These are phyloP conservation scores for Phocides pigmalion DNA, from an alignment of 1,140 invertebrate genomes.

Conservation along the genomic window DNA sequence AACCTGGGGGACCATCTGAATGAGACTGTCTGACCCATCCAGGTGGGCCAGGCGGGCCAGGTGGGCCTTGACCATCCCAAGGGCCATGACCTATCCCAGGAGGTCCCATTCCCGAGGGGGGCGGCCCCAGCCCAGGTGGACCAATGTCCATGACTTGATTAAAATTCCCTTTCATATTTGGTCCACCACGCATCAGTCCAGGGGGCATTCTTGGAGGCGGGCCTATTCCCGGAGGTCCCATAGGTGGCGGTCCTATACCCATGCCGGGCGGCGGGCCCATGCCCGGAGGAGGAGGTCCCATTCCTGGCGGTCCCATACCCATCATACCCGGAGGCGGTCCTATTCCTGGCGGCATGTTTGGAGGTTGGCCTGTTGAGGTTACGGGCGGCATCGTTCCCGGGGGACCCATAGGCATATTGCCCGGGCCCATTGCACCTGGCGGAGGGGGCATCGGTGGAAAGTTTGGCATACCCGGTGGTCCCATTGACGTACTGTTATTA, in stretches of 20 bases:
- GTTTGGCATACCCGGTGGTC: conserved; percentile 67
- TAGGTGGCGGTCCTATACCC: conserved; percentile 55
- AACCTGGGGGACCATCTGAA: conserved; percentile 64
- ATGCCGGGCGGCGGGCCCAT: conserved; percentile 59
- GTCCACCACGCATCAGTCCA: conserved; percentile 50
- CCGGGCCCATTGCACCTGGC: conserved; percentile 57
- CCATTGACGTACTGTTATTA: conserved; percentile 58
- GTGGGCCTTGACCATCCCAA: conserved; percentile 54
- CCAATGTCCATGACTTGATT: conserved; percentile 57
- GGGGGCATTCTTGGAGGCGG: conserved; percentile 52
- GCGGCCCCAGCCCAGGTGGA: conserved; percentile 61
- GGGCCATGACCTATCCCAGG: conserved; percentile 58
- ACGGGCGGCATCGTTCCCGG: conserved; percentile 64
- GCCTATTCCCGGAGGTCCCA: conserved; percentile 60
- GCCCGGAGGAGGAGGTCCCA: conserved; percentile 50
- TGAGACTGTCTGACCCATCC: conserved; percentile 58
- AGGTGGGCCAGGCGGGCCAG: conserved; percentile 34
- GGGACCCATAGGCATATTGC: conserved; percentile 60
- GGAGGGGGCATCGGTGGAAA: conserved; percentile 74
- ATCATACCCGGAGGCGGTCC: conserved; percentile 51
- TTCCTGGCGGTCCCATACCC: conserved; percentile 53
- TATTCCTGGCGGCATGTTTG: conserved; percentile 51
- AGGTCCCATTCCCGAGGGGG: conserved; percentile 37
- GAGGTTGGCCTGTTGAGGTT: conserved; percentile 44
- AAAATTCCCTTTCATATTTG: conserved; percentile 56